phyloP scores from a whole-genome alignment of 2,888 invertebrate genomes.

The Axea sp. region DNA sequence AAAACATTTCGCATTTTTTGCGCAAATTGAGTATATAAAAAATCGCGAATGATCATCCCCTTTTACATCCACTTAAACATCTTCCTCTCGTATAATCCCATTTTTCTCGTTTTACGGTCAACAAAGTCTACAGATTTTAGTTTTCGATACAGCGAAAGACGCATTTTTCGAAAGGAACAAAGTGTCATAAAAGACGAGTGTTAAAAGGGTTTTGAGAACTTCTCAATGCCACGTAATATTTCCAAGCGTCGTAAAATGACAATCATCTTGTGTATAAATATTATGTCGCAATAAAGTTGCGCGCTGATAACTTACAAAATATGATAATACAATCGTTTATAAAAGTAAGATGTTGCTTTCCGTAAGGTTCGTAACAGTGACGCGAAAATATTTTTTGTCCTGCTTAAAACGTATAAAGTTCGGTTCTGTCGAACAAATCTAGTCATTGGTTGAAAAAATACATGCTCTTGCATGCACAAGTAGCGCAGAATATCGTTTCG shows the following conservation, averaged over 20 bases:
- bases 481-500: slow-evolving; percentile 12
- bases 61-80: slow-evolving; percentile 39
- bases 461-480: slow-evolving; percentile 10
- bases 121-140: slow-evolving; percentile 43
- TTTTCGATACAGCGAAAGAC: slow-evolving; percentile 38
- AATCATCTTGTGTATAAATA: slow-evolving; percentile 50
- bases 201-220: slow-evolving; percentile 42
- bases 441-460: slow-evolving; percentile 14
- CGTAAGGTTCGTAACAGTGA: background rate
- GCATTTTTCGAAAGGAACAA: slow-evolving; percentile 46
- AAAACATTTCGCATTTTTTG: slow-evolving; percentile 16
- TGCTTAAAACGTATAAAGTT: slow-evolving; percentile 1
- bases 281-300: slow-evolving; percentile 39
- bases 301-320: slow-evolving; percentile 28
- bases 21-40: slow-evolving; percentile 31
- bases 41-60: slow-evolving; percentile 34
- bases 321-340: slow-evolving; percentile 48
- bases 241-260: slow-evolving; percentile 49
- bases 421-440: slow-evolving; percentile 14
- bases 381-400: slow-evolving; percentile 10
- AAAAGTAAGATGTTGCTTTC: slow-evolving; percentile 10
- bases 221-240: slow-evolving; percentile 22
- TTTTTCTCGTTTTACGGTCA: slow-evolving; percentile 44
- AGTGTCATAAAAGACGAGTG: slow-evolving; percentile 49
- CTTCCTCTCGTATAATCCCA: slow-evolving; percentile 33